Evolutionary conservation across 2,797 vertebrate genomes (phyloP), one percentile per base, ranked within the genome.

Genomic region (Etheostoma nigrum): DNA sequence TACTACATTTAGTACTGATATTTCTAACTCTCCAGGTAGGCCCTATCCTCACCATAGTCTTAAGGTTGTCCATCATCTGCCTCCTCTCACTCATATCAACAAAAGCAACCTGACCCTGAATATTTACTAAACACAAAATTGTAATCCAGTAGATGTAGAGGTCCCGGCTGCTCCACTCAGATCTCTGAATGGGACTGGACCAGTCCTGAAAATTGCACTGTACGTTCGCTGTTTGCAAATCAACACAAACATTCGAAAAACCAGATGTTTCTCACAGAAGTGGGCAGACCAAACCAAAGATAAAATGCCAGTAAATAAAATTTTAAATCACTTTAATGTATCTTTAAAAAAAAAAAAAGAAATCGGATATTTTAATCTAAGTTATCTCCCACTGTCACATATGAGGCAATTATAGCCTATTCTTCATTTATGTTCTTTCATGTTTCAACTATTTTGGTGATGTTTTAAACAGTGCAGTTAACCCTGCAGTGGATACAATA

Each of bases 91-190:
- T 40, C 36, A 36, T 10, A 40, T 58, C 27, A 51, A 21, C 49
- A 45, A 23, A 33, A 52, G 30, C 14, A 52, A 58, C 64, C 2
- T 49, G 66, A 44, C 55, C 16, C 21, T 75, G 78, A 74, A 59
- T 64, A 65, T 68, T 71, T 25, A 19, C 25, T 21, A 30, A 51
- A 25, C 30, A 59, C 25, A 25, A 30, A 42, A 13, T 25, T 33
- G 72, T 45, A 8, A 59, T 8, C 23, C 54, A 30, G 6, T 45
- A 65, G 36, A 21, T 8, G 59, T 11, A 55, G 49, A 55, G 13
- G 61, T 40, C 36, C 14, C 21, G 6, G 8, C 48, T 54, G 36
- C 18, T 57, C 30, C 33, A 45, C 48, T 72, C 55, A 30, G 1
- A 48, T 45, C 44, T 44, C 45, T 60, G 6, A 58, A 27, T 42